These are phyloP conservation scores for Protosalanx chinensis DNA, from an alignment of 2,797 vertebrate species.

Conservation along the genomic window DNA sequence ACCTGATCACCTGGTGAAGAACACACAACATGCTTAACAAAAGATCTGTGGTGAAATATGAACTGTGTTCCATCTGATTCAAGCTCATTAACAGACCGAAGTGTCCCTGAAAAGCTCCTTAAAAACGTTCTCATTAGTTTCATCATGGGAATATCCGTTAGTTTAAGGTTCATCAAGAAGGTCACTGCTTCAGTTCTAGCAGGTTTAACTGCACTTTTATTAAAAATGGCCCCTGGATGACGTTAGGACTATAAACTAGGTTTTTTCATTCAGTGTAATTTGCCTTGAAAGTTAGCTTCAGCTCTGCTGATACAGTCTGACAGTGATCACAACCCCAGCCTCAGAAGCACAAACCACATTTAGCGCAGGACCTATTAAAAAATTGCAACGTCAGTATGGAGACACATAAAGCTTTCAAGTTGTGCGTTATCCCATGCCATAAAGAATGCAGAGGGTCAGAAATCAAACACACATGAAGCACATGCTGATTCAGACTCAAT, in stretches of 20 bases:
- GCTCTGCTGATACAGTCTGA: not conserved
- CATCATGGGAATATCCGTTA: conserved; percentile 45
- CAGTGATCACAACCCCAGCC: not conserved
- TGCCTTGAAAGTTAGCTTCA: not conserved
- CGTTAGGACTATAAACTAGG: not conserved
- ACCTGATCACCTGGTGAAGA: conserved; percentile 53
- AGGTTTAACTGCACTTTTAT: not conserved
- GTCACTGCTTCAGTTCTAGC: conserved; percentile 38
- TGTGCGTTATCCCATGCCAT: conserved; percentile 10
- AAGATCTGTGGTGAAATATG: conserved; percentile 63
- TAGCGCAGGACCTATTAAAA: not conserved
- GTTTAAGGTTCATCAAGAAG: conserved; percentile 12
- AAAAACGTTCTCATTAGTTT: conserved; percentile 42
- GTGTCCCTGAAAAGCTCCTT: conserved; percentile 55
- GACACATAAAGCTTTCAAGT: conserved; percentile 22
- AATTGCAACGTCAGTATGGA: conserved; percentile 19
- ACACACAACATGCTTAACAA: conserved; percentile 47
- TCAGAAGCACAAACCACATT: not conserved
- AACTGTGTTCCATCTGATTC: conserved; percentile 70
- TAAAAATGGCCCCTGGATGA: not conserved
- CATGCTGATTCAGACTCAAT: conserved; percentile 68
- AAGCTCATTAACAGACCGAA: conserved; percentile 73
- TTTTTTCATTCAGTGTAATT: not conserved
- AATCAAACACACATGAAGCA: conserved; percentile 60
- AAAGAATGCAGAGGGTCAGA: conserved; percentile 31